These are phyloP conservation scores for Anseranas semipalmata DNA, from an alignment of 2,113 vertebrate species.

Conservation along the genomic window DNA sequence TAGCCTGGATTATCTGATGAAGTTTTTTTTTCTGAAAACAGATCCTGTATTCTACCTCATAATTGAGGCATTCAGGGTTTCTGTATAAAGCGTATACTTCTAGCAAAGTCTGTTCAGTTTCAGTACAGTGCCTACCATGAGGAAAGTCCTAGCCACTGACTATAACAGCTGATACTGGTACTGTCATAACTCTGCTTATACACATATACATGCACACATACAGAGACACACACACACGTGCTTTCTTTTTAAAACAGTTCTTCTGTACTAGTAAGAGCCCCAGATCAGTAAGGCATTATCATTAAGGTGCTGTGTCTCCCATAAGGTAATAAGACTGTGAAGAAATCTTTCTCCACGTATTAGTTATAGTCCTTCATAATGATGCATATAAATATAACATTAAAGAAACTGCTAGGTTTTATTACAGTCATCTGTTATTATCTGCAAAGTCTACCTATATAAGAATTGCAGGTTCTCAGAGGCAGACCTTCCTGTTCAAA, in stretches of 20 bases:
- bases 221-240: accelerated
- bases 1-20: neutral
- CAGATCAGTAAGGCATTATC: neutral
- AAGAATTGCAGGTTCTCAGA: neutral
- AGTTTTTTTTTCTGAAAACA: neutral
- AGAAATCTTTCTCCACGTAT: neutral
- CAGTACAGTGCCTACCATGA: neutral
- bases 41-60: neutral
- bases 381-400: neutral
- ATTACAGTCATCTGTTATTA: neutral
- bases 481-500: neutral
- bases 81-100: neutral
- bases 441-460: neutral
- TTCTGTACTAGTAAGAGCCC: neutral
- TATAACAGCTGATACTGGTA: neutral
- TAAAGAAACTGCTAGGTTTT: neutral
- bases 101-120: neutral
- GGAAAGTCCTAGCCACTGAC: neutral
- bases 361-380: neutral
- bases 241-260: neutral
- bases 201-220: accelerated
- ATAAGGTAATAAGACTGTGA: neutral
- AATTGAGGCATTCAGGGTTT: neutral
- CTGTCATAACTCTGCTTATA: too few relatives aligned
- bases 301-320: neutral